These are phyloP conservation scores for Meandrusa payeni DNA, from an alignment of 2,888 invertebrate species.

Conservation along the genomic window DNA sequence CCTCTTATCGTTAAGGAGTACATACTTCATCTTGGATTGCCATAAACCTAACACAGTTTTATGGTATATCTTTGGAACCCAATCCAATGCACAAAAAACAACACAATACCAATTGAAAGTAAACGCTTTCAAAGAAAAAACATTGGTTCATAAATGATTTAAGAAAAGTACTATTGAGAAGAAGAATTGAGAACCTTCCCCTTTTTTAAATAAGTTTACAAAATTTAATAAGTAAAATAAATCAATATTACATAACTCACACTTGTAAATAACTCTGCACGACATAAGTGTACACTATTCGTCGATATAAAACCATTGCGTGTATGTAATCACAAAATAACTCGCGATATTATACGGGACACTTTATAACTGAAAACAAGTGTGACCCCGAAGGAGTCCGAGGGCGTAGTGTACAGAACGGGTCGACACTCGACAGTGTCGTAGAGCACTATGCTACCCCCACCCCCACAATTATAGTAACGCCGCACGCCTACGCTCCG, in stretches of 20 bases:
- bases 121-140: too few relatives aligned
- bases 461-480: slow-evolving; percentile 70
- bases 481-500: slow-evolving; percentile 45
- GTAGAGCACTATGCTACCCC: slow-evolving; percentile 59
- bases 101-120: too few relatives aligned
- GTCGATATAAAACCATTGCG: too few relatives aligned
- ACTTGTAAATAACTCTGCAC: slow-evolving; percentile 1
- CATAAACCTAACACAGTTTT: too few relatives aligned
- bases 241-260: slow-evolving; percentile 11
- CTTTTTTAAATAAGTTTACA: too few relatives aligned
- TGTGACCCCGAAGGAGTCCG: slow-evolving; percentile 34
- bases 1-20: too few relatives aligned
- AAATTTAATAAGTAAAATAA: slow-evolving; percentile 16
- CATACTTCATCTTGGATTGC: too few relatives aligned
- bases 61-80: too few relatives aligned
- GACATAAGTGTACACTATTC: background rate
- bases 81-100: too few relatives aligned
- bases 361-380: slow-evolving; percentile 19
- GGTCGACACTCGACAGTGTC: slow-evolving; percentile 38
- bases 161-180: too few relatives aligned
- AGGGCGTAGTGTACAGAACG: slow-evolving; percentile 48
- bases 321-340: background rate
- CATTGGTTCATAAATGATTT: too few relatives aligned
- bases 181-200: too few relatives aligned
- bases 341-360: slow-evolving; percentile 14